phyloP scores from a whole-genome alignment of 1,140 invertebrate genomes.

The Protaetia brevitarsis region DNA sequence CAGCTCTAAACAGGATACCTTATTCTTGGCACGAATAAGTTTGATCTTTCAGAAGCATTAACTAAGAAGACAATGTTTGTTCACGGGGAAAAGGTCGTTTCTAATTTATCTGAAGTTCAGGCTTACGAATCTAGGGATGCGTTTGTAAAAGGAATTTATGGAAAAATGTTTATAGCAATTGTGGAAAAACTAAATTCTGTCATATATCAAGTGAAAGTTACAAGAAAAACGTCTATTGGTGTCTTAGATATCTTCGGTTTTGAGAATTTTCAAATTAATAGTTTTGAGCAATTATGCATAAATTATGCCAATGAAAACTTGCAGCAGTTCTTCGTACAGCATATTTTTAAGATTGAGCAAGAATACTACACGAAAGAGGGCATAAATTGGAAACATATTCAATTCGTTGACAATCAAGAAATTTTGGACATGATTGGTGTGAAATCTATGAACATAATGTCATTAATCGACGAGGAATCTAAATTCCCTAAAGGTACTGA shows the following conservation, averaged over 20 bases:
- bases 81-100: constrained; percentile 65
- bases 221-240: constrained; percentile 72
- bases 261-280: constrained; percentile 90
- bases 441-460: constrained; percentile 86
- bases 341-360: constrained; percentile 95
- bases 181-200: constrained; percentile 88
- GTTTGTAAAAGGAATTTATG: constrained; percentile 90
- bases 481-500: constrained; percentile 92
- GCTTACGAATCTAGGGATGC: constrained; percentile 84
- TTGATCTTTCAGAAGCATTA: constrained; percentile 71
- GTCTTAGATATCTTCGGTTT: constrained; percentile 97
- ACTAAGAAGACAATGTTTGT: constrained; percentile 86
- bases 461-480: constrained; percentile 92
- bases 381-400: constrained; percentile 89
- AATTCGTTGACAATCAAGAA: constrained; percentile 92
- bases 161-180: constrained; percentile 86
- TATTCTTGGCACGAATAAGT: constrained; percentile 66
- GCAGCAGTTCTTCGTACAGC: constrained; percentile 94
- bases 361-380: constrained; percentile 88
- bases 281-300: constrained; percentile 96
- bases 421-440: constrained; percentile 86
- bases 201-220: constrained; percentile 66
- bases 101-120: constrained; percentile 59
- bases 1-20: constrained; percentile 64
- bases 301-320: constrained; percentile 97